phyloP scores from a whole-genome alignment of 2,113 vertebrate species.

The Alethe castanea region DNA sequence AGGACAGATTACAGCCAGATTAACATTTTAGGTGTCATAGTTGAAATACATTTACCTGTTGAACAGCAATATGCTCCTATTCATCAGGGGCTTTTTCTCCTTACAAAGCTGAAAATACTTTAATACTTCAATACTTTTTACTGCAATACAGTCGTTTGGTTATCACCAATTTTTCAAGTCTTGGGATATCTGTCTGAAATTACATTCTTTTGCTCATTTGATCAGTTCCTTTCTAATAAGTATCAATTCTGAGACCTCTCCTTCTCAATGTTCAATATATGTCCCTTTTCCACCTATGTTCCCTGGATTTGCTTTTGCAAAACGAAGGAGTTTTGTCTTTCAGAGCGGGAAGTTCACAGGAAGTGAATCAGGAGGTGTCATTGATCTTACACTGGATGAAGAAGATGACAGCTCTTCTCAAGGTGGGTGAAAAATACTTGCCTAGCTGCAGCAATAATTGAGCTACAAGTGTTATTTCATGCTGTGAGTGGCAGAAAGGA shows the following conservation, averaged over 20 bases:
- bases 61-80: background rate
- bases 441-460: background rate
- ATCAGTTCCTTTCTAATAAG: background rate
- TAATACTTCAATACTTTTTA: background rate
- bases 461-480: background rate
- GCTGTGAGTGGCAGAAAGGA: background rate
- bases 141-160: background rate
- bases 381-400: slow-evolving; percentile 83
- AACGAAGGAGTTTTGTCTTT: slow-evolving; percentile 72
- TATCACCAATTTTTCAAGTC: background rate
- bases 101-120: background rate
- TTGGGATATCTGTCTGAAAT: background rate
- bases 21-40: background rate
- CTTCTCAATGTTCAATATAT: background rate
- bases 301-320: slow-evolving; percentile 59
- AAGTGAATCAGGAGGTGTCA: slow-evolving; percentile 71
- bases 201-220: background rate
- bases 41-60: background rate
- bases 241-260: background rate
- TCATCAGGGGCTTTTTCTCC: background rate
- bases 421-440: slow-evolving; percentile 50
- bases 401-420: slow-evolving; percentile 72
- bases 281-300: background rate
- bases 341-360: slow-evolving; percentile 72
- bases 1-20: background rate